phyloP scores from a whole-genome alignment of 2,888 invertebrate genomes.

The Drosophila nr. perissopoda region DNA sequence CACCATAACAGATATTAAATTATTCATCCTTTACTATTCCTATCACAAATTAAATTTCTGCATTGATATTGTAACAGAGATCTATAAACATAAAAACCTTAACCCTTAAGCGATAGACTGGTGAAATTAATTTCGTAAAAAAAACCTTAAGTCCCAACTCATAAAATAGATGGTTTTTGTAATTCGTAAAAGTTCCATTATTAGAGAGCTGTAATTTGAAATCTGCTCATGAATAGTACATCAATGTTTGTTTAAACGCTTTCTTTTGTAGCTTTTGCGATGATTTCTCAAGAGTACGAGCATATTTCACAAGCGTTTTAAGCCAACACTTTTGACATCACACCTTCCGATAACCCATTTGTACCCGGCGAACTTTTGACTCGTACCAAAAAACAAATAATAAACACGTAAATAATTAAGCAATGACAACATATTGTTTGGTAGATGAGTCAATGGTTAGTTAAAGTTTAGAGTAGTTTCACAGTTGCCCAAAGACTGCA shows the following conservation, averaged over 20 bases:
- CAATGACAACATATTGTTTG: constrained; percentile 15
- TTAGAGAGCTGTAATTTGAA: not conserved
- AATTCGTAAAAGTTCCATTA: not conserved
- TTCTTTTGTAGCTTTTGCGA: not conserved
- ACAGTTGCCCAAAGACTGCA: not conserved
- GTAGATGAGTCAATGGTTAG: constrained; percentile 8
- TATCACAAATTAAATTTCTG: not conserved
- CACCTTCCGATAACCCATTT: constrained; percentile 8
- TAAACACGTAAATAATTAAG: constrained; percentile 10
- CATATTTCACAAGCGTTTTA: constrained; percentile 19
- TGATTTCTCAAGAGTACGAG: not conserved
- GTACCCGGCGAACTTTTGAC: constrained; percentile 4
- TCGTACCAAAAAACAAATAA: not conserved
- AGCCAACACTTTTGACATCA: constrained; percentile 7
- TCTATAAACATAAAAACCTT: not conserved
- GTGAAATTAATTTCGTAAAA: not conserved
- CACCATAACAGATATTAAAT: not conserved
- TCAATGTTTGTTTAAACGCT: not conserved
- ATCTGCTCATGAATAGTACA: not conserved
- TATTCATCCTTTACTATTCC: not conserved
- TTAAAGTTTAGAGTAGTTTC: not conserved
- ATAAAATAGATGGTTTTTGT: not conserved
- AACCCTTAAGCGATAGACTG: not conserved
- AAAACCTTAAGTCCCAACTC: not conserved
- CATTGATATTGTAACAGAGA: not conserved